Evolutionary conservation across 2,113 vertebrate species (phyloP).

Genomic region (Ictidomys tridecemlineatus): DNA sequence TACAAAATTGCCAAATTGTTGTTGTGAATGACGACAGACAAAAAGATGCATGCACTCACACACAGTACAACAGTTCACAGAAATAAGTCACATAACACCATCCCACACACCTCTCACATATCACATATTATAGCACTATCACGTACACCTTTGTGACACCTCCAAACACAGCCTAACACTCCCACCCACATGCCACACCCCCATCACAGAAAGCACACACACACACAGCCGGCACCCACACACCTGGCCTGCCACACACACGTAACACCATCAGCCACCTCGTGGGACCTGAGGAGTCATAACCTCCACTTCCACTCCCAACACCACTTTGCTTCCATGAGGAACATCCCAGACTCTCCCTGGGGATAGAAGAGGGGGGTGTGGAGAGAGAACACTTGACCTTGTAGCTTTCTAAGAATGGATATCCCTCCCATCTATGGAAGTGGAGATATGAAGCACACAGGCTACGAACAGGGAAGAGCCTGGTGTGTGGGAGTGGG

Average conservation of each 20-base stretch:
- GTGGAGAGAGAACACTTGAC: not conserved
- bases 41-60: not conserved
- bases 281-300: not conserved
- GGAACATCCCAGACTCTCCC: not conserved
- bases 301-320: not conserved
- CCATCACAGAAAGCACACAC: not conserved
- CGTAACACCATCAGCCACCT: not conserved
- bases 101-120: slow-evolving; percentile 30
- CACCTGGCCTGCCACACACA: not conserved
- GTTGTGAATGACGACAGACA: slow-evolving; percentile 51
- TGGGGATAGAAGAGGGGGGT: not conserved
- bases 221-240: not conserved
- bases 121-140: not conserved
- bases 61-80: not conserved
- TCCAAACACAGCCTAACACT: not conserved
- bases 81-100: not conserved
- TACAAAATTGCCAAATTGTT: not conserved
- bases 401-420: slow-evolving; percentile 9
- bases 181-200: not conserved
- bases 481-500: not conserved
- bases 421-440: not conserved
- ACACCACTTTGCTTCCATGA: not conserved
- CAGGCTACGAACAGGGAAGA: not conserved
- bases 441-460: not conserved
- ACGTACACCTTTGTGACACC: not conserved